Conservation (phyloP, 2,113 vertebrate species). For the Xiphophorus maculatus region DNA sequence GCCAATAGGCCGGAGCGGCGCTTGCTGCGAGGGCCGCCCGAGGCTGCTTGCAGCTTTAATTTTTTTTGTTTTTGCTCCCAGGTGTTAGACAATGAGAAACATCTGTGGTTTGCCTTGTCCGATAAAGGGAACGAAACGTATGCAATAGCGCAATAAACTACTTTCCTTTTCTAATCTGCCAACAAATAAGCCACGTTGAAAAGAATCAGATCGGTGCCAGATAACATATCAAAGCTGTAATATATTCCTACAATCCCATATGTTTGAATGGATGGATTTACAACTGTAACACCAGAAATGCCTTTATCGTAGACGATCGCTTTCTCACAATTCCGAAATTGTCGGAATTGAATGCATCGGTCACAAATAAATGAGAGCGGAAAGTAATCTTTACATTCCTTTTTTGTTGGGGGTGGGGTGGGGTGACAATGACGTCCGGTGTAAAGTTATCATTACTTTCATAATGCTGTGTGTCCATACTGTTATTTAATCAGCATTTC, state of each 20-base stretch:
- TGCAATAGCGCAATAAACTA: neutral
- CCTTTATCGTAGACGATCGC: slow-evolving; percentile 40
- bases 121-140: neutral
- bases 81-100: neutral
- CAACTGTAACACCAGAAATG: slow-evolving; percentile 52
- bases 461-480: slow-evolving; percentile 5
- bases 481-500: slow-evolving; percentile 57
- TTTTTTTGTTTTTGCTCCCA: neutral
- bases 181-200: slow-evolving; percentile 21
- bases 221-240: slow-evolving; percentile 44
- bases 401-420: neutral
- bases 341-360: slow-evolving; percentile 40
- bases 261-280: slow-evolving; percentile 66
- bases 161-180: slow-evolving; percentile 2
- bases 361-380: slow-evolving; percentile 35
- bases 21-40: too few relatives aligned
- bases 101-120: neutral
- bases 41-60: too few relatives aligned
- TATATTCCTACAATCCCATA: slow-evolving; percentile 45
- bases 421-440: slow-evolving; percentile 41
- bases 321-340: slow-evolving; percentile 43
- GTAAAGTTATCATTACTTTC: slow-evolving; percentile 57
- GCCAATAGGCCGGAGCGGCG: too few relatives aligned
- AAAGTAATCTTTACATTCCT: slow-evolving; percentile 38
- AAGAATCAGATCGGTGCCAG: neutral